phyloP scores from a whole-genome alignment of 1,140 invertebrate species.

The Penaeus indicus region DNA sequence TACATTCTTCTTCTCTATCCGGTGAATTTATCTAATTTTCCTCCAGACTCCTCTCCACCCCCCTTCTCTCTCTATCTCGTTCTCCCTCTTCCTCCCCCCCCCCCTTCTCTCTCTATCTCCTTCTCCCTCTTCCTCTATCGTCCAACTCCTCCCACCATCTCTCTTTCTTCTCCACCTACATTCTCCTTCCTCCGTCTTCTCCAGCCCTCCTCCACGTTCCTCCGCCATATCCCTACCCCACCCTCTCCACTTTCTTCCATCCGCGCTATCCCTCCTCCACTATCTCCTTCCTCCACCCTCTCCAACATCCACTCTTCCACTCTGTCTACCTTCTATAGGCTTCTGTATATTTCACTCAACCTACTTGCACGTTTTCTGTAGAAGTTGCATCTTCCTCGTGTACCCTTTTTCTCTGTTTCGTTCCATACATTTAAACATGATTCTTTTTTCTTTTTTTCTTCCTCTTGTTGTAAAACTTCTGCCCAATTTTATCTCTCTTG shows the following conservation, averaged over 20 bases:
- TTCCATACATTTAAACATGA: not conserved
- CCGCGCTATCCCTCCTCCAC: not conserved
- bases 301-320: not conserved
- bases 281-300: not conserved
- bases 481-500: no score
- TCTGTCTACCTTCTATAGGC: constrained; percentile 75
- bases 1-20: no score
- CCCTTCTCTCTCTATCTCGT: no score
- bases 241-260: not conserved
- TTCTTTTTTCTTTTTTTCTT: no score
- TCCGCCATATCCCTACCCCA: no score
- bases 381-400: no score
- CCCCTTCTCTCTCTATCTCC: not conserved
- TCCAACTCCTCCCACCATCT: not conserved
- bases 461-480: no score
- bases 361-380: no score
- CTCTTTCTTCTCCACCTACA: not conserved
- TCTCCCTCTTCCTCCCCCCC: not conserved
- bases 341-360: not conserved
- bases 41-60: no score
- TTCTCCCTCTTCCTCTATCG: not conserved
- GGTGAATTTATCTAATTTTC: no score
- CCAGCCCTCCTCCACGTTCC: not conserved
- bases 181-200: not conserved
- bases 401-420: no score